Conservation (phyloP, 2,113 vertebrate genomes). For the Nycticorax nycticorax region DNA sequence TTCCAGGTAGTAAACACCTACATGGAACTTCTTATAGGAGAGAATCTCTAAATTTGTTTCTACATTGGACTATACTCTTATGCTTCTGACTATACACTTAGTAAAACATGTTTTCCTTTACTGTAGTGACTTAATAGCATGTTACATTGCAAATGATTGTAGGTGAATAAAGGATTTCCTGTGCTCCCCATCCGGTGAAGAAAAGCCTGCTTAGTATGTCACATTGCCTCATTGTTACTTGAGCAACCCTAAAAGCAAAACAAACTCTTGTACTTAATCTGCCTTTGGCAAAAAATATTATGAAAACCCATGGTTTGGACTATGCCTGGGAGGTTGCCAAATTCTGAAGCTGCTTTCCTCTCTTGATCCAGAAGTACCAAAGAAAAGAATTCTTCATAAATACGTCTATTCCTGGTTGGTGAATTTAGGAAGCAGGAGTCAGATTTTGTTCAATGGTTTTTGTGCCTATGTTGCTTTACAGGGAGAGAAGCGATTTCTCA, state of each 20-base stretch:
- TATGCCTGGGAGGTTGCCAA: neutral
- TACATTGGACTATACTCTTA: neutral
- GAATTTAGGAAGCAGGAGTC: neutral
- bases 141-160: neutral
- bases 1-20: neutral
- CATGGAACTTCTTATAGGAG: neutral
- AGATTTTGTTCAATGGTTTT: neutral
- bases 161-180: neutral
- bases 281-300: neutral
- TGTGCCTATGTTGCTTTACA: neutral
- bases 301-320: neutral
- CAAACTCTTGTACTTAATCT: neutral
- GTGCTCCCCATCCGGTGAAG: neutral
- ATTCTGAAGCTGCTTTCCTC: neutral
- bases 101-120: neutral
- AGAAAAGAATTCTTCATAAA: neutral
- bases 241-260: neutral
- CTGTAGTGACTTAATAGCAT: neutral
- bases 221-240: no score
- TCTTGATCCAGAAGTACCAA: neutral
- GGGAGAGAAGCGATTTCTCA: neutral
- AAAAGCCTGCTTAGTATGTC: neutral
- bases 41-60: neutral
- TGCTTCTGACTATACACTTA: neutral
- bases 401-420: neutral